These are phyloP conservation scores for Aix galericulata DNA, from an alignment of 2,113 vertebrate genomes.

Conservation along the genomic window DNA sequence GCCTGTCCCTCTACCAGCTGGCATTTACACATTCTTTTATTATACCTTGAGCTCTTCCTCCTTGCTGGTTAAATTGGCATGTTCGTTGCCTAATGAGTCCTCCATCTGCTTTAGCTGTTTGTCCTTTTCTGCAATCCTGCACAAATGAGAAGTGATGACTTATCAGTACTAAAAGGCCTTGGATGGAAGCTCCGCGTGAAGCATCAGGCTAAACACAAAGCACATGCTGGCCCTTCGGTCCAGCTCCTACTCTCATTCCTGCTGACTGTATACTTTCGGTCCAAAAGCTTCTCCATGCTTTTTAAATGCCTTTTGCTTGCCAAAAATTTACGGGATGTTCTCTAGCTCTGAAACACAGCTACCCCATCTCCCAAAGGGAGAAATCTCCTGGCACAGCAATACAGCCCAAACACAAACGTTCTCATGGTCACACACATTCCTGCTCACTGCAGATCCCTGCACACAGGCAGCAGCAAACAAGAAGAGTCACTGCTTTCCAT, in stretches of 20 bases:
- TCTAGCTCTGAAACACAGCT: neutral
- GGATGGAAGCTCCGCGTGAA: neutral
- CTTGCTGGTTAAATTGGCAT: slow-evolving; percentile 78
- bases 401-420: neutral
- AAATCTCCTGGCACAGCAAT: neutral
- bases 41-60: slow-evolving; percentile 84
- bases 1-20: neutral
- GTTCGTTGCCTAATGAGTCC: slow-evolving; percentile 80
- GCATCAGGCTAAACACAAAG: neutral
- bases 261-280: neutral
- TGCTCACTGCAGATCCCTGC: neutral
- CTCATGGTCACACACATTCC: neutral
- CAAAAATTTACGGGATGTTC: slow-evolving; percentile 17
- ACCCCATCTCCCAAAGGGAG: neutral
- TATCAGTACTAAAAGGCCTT: neutral
- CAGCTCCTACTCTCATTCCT: neutral
- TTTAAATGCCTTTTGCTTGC: neutral
- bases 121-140: slow-evolving; percentile 83
- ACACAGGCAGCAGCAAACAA: neutral
- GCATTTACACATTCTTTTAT: neutral
- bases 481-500: neutral
- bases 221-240: neutral
- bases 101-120: slow-evolving; percentile 82
- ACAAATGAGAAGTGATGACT: neutral
- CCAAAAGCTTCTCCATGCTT: neutral